A percentile compares a stretch with the other conserved stretches of the same genome.
These are phyloP conservation scores for Cryptophagus acutangulus DNA, from an alignment of 2,888 invertebrate species.

Conservation along the genomic window DNA sequence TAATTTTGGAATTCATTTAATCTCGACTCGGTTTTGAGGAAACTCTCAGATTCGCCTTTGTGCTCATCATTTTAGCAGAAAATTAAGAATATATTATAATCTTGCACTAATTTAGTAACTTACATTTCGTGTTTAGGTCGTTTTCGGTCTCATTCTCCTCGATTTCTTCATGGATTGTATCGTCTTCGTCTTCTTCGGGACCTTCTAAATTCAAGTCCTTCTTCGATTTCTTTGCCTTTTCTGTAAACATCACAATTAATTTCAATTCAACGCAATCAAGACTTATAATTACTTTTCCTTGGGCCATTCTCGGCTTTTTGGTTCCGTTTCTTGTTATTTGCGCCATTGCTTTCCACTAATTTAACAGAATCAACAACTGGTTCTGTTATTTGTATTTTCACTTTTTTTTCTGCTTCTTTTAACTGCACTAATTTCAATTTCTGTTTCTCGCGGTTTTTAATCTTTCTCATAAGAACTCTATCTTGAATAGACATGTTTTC, in stretches of 20 bases:
- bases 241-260: conserved; percentile 18
- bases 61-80: not conserved
- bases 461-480: conserved; percentile 70
- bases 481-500: conserved; percentile 63
- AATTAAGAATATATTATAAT: not conserved
- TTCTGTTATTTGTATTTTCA: conserved; percentile 32
- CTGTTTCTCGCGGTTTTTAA: conserved; percentile 70
- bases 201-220: conserved; percentile 26
- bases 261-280: not conserved
- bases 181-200: conserved; percentile 12
- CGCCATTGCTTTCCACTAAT: conserved; percentile 6
- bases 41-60: conserved; percentile 6
- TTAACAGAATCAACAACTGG: not conserved
- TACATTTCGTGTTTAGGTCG: conserved; percentile 14
- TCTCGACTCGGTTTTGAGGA: conserved; percentile 4
- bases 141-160: conserved; percentile 23
- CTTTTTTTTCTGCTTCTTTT: conserved; percentile 49
- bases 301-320: conserved; percentile 34
- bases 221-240: conserved; percentile 35
- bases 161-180: conserved; percentile 25
- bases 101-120: conserved; percentile 8
- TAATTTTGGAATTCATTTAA: conserved; percentile 1
- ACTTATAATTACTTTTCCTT: conserved; percentile 24
- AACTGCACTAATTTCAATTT: conserved; percentile 59
- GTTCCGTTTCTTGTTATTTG: conserved; percentile 32